phyloP scores from a whole-genome alignment of 2,797 vertebrate species.

The Staurois parvus region DNA sequence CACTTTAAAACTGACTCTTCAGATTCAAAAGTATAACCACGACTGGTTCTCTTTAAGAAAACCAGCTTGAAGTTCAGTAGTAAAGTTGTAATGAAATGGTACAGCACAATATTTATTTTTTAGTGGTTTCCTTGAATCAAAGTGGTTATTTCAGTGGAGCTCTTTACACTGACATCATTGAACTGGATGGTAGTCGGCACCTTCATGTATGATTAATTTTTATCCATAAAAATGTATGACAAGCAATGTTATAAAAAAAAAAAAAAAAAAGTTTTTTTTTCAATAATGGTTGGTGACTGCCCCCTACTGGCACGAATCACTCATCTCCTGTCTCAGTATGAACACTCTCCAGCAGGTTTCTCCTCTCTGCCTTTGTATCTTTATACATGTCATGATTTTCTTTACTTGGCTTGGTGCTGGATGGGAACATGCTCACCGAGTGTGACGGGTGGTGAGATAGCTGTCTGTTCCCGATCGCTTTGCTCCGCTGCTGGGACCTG shows the following conservation, averaged over 20 bases:
- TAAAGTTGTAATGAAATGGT: constrained; percentile 1
- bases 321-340: neutral
- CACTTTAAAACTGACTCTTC: neutral
- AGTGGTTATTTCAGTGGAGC: constrained; percentile 16
- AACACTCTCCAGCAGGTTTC: neutral
- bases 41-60: neutral
- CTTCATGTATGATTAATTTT: constrained; percentile 47
- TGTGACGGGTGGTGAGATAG: neutral
- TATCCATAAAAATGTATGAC: constrained; percentile 39
- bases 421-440: neutral
- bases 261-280: too few relatives aligned
- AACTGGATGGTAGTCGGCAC: constrained; percentile 24
- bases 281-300: constrained; percentile 31
- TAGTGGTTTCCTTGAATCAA: constrained; percentile 11
- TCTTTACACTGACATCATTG: constrained; percentile 38
- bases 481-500: neutral
- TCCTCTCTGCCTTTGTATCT: neutral
- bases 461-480: neutral
- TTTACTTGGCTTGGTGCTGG: neutral
- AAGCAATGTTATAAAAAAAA: constrained; percentile 14
- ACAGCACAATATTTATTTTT: constrained; percentile 15
- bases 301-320: constrained; percentile 19
- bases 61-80: neutral
- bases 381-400: neutral
- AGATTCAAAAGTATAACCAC: neutral